Conservation (phyloP, 2,113 vertebrate species). For the Callocephalon fimbriatum region DNA sequence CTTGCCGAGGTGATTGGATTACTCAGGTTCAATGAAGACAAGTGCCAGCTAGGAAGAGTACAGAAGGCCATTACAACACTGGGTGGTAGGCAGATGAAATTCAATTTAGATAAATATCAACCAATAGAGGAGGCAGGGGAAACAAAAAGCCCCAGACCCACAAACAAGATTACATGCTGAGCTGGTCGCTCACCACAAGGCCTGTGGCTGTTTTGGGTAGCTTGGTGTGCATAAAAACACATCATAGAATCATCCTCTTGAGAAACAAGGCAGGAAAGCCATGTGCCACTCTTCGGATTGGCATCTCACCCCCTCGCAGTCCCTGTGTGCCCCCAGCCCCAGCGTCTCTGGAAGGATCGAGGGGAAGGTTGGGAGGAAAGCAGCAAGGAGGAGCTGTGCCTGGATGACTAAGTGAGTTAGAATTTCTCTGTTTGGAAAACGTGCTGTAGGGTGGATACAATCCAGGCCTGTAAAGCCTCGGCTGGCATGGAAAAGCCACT, state of each 20-base stretch:
- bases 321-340: neutral
- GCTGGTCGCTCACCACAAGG: neutral
- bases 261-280: neutral
- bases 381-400: neutral
- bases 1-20: slow-evolving; percentile 10
- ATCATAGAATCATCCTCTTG: neutral
- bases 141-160: neutral
- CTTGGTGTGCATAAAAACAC: neutral
- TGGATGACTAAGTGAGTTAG: slow-evolving; percentile 51
- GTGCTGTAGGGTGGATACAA: slow-evolving; percentile 8
- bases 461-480: neutral
- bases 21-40: neutral
- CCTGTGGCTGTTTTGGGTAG: neutral
- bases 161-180: slow-evolving; percentile 8
- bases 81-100: neutral
- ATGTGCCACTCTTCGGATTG: neutral
- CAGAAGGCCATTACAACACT: neutral
- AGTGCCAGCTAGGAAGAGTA: slow-evolving; percentile 11
- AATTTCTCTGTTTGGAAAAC: slow-evolving; percentile 34
- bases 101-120: slow-evolving; percentile 29
- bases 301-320: neutral
- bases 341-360: accelerated
- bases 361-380: neutral
- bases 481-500: neutral
- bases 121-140: neutral